These are phyloP conservation scores for Pachypanchax playfairii DNA, from an alignment of 2,113 vertebrate species.

Conservation along the genomic window DNA sequence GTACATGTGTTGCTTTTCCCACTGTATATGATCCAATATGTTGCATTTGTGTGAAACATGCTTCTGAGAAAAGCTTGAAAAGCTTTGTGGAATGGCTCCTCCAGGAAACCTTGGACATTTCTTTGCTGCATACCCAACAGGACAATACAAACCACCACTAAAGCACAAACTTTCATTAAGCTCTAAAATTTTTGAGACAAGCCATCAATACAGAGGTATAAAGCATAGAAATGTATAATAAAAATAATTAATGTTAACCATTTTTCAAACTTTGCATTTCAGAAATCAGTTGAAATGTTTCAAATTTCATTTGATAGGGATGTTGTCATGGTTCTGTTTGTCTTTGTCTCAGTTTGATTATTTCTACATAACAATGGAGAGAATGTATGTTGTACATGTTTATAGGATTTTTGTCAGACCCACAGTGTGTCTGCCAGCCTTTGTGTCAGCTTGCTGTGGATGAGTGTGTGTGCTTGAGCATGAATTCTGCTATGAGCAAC, in stretches of 20 bases:
- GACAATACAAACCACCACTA: neutral
- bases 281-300: neutral
- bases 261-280: too few relatives aligned
- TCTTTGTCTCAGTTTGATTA: neutral
- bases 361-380: neutral
- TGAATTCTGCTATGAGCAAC: constrained; percentile 59
- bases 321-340: too few relatives aligned
- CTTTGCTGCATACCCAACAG: neutral
- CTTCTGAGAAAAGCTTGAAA: too few relatives aligned
- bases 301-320: too few relatives aligned
- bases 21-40: neutral
- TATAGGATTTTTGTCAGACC: constrained; percentile 18
- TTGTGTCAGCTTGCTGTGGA: constrained; percentile 25
- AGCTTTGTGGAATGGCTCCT: too few relatives aligned
- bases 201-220: too few relatives aligned
- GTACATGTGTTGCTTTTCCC: neutral
- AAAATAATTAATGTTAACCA: too few relatives aligned
- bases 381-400: constrained; percentile 3
- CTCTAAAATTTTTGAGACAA: too few relatives aligned
- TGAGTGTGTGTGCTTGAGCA: constrained; percentile 24
- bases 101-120: neutral
- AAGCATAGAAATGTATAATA: too few relatives aligned
- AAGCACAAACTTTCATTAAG: neutral
- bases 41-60: neutral
- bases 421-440: neutral